Conservation (phyloP, 2,797 vertebrate genomes). For the Leptoclinus maculatus region DNA sequence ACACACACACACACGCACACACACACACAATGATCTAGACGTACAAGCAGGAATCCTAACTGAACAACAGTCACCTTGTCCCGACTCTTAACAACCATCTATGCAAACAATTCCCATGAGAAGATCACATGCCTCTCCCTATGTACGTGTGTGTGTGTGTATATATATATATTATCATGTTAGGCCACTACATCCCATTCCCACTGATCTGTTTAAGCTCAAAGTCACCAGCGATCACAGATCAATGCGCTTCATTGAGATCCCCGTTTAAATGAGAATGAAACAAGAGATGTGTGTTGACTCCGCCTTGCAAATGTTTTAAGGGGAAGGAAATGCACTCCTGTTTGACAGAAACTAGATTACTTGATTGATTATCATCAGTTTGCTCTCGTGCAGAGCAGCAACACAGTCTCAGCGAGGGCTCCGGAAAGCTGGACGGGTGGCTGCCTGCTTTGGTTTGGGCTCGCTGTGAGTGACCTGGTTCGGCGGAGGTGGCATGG, state of each 20-base stretch:
- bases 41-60: slow-evolving; percentile 18
- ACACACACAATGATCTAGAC: slow-evolving; percentile 16
- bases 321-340: no score
- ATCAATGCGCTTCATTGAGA: slow-evolving; percentile 44
- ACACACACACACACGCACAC: slow-evolving; percentile 17
- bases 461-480: slow-evolving; percentile 35
- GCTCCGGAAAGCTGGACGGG: slow-evolving; percentile 50
- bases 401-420: background rate
- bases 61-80: slow-evolving; percentile 41
- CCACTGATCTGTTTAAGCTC: slow-evolving; percentile 36
- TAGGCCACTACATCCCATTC: slow-evolving; percentile 21
- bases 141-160: background rate
- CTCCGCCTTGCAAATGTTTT: no score
- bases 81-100: slow-evolving; percentile 17
- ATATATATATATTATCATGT: slow-evolving; percentile 12
- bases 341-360: background rate
- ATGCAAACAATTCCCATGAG: slow-evolving; percentile 19
- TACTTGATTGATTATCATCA: background rate
- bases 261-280: background rate
- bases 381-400: background rate
- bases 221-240: slow-evolving; percentile 27
- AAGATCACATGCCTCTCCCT: slow-evolving; percentile 19
- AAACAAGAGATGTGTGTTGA: background rate
- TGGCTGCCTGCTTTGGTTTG: slow-evolving; percentile 17
- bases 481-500: slow-evolving; percentile 44